Percentiles rank a stretch among this genome's conserved stretches.
Evolutionary conservation across 35 echinoderm and acorn worm genomes (phyloP).

Genomic region (Apostichopus japonicus): DNA sequence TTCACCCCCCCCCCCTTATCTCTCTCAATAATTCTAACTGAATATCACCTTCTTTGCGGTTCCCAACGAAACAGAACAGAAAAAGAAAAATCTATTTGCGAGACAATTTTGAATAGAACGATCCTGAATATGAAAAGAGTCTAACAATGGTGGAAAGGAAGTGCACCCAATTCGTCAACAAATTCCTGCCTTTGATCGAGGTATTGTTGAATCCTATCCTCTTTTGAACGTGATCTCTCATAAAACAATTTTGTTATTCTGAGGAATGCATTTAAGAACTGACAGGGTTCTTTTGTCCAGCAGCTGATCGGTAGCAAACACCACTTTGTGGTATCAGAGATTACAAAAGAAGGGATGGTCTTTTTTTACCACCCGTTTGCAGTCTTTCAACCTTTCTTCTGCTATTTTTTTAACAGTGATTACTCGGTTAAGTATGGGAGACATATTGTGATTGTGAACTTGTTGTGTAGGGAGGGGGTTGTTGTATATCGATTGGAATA

Average conservation of each 20-base stretch:
- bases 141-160: conserved; percentile 5
- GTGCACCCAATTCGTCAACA: conserved; percentile 21
- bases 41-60: too few relatives aligned
- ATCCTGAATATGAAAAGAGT: background rate
- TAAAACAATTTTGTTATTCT: background rate
- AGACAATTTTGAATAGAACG: background rate
- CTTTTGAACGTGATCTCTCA: conserved; percentile 2
- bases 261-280: background rate
- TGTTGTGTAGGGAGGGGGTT: too few relatives aligned
- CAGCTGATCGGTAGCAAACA: background rate
- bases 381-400: too few relatives aligned
- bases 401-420: too few relatives aligned
- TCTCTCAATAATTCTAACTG: too few relatives aligned
- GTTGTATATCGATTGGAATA: too few relatives aligned
- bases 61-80: too few relatives aligned
- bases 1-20: too few relatives aligned
- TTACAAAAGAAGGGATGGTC: background rate
- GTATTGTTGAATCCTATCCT: background rate
- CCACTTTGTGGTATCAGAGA: background rate
- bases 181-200: conserved; percentile 13
- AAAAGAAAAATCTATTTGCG: background rate
- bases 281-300: background rate
- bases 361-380: too few relatives aligned
- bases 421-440: too few relatives aligned
- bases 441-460: too few relatives aligned